Evolutionary conservation across 92 coral and sea anemone genomes (phyloP).

Genomic region (Bergia sp.): DNA sequence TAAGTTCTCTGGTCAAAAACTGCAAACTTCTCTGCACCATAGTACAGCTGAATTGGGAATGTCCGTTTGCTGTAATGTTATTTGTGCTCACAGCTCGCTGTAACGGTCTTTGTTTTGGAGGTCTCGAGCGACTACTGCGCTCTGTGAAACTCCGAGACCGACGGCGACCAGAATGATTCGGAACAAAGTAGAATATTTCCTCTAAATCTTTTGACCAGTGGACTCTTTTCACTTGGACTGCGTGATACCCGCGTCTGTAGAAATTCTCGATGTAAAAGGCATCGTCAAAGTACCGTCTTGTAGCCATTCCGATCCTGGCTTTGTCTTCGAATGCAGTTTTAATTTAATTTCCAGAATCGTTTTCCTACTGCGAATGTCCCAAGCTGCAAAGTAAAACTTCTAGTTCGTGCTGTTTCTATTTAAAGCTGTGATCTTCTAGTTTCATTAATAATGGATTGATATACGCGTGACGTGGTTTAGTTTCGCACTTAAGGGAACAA

Average conservation of each 20-base stretch:
- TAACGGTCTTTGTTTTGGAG: conserved; percentile 38
- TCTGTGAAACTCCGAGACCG: conserved; percentile 54
- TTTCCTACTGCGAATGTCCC: not conserved
- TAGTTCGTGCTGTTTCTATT: conserved; percentile 18
- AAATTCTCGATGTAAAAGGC: conserved; percentile 6
- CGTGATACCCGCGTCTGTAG: not conserved
- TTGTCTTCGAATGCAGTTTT: not conserved
- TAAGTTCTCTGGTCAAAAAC: conserved; percentile 56
- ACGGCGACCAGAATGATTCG: conserved; percentile 33
- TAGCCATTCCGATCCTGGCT: conserved; percentile 1
- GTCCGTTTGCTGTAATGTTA: conserved; percentile 46
- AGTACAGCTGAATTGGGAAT: conserved; percentile 55
- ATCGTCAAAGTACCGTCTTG: conserved; percentile 31
- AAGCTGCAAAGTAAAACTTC: conserved; percentile 9
- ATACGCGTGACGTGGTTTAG: conserved; percentile 11
- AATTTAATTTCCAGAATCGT: not conserved
- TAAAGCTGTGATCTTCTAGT: conserved; percentile 5
- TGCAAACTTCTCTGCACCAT: conserved; percentile 70
- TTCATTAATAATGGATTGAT: conserved; percentile 24
- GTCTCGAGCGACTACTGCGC: conserved; percentile 39
- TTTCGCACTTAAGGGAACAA: not conserved
- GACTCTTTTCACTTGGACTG: conserved; percentile 53
- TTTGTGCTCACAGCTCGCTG: conserved; percentile 39
- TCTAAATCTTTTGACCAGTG: conserved; percentile 71
- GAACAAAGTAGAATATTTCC: conserved; percentile 63